These are phyloP conservation scores for Cyclura pinguis DNA, from an alignment of 2,797 vertebrate genomes.

Conservation along the genomic window DNA sequence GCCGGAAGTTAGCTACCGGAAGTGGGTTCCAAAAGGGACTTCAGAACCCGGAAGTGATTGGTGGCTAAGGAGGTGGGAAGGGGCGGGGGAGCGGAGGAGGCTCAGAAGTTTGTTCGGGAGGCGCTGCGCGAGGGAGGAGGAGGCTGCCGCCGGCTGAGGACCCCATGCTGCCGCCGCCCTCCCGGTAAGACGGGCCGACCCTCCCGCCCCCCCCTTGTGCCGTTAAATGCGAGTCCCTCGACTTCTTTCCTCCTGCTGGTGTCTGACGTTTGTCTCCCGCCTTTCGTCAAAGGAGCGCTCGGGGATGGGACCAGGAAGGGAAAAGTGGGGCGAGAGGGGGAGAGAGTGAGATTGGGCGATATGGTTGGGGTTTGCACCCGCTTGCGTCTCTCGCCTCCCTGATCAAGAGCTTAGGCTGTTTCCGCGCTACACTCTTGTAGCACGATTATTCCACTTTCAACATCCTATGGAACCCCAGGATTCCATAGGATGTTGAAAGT, in stretches of 20 bases:
- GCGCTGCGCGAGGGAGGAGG: background rate
- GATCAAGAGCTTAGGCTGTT: too few species aligned
- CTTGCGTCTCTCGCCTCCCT: too few species aligned
- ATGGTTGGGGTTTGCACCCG: too few species aligned
- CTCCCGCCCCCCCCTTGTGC: too few species aligned
- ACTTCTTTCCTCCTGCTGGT: too few species aligned
- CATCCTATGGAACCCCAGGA: too few species aligned
- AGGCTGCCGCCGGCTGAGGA: slow-evolving; percentile 73
- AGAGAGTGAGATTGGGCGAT: too few species aligned
- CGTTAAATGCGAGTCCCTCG: too few species aligned
- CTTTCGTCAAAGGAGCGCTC: background rate
- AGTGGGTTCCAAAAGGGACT: slow-evolving; percentile 32
- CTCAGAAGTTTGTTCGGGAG: background rate
- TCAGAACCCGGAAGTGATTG: background rate
- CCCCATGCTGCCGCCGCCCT: slow-evolving; percentile 80
- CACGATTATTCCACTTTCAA: too few species aligned
- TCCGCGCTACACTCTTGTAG: too few species aligned
- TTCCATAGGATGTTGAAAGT: too few species aligned
- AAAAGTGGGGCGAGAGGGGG: background rate
- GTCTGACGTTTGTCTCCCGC: background rate
- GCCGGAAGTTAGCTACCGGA: slow-evolving; percentile 17
- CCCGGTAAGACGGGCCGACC: background rate
- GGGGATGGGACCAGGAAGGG: too few species aligned
- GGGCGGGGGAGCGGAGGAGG: background rate
- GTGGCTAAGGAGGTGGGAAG: background rate